Evolutionary conservation across 1,140 invertebrate species (phyloP).

Genomic region (Platyscapa corneri): DNA sequence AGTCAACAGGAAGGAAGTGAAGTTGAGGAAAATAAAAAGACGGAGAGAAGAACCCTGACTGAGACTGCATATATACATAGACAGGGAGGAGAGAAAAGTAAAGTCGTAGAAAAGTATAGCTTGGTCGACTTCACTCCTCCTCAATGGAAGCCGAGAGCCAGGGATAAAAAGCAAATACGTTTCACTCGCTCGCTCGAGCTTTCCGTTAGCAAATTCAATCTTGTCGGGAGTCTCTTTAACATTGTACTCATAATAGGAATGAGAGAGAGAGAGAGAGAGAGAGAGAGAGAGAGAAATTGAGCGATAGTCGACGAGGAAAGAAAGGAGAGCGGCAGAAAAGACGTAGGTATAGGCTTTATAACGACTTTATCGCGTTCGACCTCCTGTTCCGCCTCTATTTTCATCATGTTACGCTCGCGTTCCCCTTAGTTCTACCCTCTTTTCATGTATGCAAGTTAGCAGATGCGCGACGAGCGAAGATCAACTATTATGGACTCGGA

Average conservation of each 20-base stretch:
- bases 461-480: background rate
- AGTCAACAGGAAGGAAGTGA: background rate
- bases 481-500: background rate
- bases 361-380: slow-evolving; percentile 68
- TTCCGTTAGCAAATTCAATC: slow-evolving; percentile 73
- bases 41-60: background rate
- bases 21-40: background rate
- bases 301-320: slow-evolving; percentile 42
- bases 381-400: background rate
- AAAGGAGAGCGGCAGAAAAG: slow-evolving; percentile 51
- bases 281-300: slow-evolving; percentile 51
- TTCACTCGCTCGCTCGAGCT: slow-evolving; percentile 68
- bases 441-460: background rate
- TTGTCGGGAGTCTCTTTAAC: slow-evolving; percentile 72
- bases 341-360: slow-evolving; percentile 70
- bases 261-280: slow-evolving; percentile 49
- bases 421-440: background rate
- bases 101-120: slow-evolving; percentile 14
- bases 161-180: slow-evolving; percentile 74
- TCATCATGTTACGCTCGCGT: background rate
- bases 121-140: slow-evolving; percentile 41
- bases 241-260: slow-evolving; percentile 65
- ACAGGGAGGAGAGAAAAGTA: background rate
- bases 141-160: slow-evolving; percentile 50
- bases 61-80: background rate